phyloP scores from a whole-genome alignment of 2,113 vertebrate genomes.

The Vulpes lagopus region DNA sequence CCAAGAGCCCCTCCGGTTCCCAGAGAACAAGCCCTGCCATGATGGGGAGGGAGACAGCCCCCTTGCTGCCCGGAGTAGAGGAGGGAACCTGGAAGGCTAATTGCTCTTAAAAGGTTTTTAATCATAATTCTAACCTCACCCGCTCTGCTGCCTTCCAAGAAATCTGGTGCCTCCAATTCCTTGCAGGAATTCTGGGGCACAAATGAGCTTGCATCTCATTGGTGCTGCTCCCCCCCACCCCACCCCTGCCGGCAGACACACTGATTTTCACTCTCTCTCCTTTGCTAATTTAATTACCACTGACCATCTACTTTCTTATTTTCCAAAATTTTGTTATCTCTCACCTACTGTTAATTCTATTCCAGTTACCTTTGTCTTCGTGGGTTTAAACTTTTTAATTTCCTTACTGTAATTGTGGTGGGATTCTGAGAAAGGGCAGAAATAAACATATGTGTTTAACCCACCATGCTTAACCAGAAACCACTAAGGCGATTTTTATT shows the following conservation, averaged over 20 bases:
- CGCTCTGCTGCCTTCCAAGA: not conserved
- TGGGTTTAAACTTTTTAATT: slow-evolving; percentile 11
- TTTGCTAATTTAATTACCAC: not conserved
- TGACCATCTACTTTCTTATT: not conserved
- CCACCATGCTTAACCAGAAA: not conserved
- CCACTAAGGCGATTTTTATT: not conserved
- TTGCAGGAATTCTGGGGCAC: not conserved
- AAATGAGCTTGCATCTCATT: not conserved
- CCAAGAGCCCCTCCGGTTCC: not conserved
- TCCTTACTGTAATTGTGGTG: not conserved
- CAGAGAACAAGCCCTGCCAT: not conserved
- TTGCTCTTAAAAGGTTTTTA: not conserved
- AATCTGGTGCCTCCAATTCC: not conserved
- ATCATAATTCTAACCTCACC: not conserved
- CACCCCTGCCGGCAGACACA: too few species aligned
- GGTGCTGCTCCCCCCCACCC: rapidly evolving
- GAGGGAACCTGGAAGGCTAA: not conserved
- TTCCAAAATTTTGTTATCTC: not conserved
- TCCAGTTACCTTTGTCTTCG: not conserved
- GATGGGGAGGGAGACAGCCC: not conserved
- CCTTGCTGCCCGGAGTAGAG: not conserved
- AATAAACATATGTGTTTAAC: not conserved
- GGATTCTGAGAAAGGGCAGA: not conserved
- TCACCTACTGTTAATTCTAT: not conserved
- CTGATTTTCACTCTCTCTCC: not conserved